Evolutionary conservation across 2,113 vertebrate genomes (phyloP), one percentile per base, ranked within the genome.

Genomic region (Gasterosteus nipponicus): DNA sequence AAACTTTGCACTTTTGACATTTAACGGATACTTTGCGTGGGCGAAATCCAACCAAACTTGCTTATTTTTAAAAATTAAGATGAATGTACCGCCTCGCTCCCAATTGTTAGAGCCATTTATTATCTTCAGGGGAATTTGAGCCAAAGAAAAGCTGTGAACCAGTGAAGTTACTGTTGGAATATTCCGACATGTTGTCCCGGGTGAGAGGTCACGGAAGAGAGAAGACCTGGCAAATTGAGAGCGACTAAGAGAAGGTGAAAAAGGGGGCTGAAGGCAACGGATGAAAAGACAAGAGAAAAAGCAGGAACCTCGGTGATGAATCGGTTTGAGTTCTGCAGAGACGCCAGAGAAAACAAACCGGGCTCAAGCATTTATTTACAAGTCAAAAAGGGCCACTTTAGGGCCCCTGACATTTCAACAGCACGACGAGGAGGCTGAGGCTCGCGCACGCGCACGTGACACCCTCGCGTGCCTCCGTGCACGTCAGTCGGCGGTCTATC

Each of bases 351-450:
- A 92, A 93, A 93, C 88, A 93, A 93, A 93, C 88, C 67, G 80
- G 80, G 87, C 90, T 83, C 47, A 73, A 77, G 82, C 70, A 77
- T 93, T 93, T 93, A 92, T 94, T 93, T 94, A 91, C 92, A 92
- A 91, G 83, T 90, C 81, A 90, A 93, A 94, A 89, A 82, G 88
- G 88, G 79, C 67, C 82, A 67, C 87, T 92, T 92, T 93, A 93
- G 93, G 82, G 69, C 92, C 87, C 73, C 81, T 92, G 92, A 93
- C 92, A 93, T 93, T 93, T 92, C 79, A 89, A 82, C 86, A 64
- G 80, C 15, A 80, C 91, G 91, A 92, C 89, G 77, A 92, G 85
- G 82, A 58, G 80, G 76, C 83, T 49, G 78, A 73, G 56, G 58
- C 77, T 80, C 72, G 33, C 33, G 33, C 33, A 5, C 33, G 33